Conservation (phyloP, 1,140 invertebrate genomes). For the Sminthurides bifidus region DNA sequence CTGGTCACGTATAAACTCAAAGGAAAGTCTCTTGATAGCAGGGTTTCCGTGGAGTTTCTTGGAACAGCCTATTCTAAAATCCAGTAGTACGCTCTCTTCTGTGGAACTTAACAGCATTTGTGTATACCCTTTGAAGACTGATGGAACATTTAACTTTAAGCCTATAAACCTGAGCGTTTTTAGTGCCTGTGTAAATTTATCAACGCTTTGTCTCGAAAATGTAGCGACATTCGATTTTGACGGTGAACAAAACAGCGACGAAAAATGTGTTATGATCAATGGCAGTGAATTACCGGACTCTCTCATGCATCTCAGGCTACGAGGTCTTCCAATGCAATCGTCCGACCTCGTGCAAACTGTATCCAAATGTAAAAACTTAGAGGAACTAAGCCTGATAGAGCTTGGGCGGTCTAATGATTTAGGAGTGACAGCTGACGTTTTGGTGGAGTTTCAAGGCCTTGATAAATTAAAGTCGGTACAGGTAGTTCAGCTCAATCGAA, state of each 20-base stretch:
- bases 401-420: no score
- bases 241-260: background rate
- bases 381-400: no score
- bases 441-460: no score
- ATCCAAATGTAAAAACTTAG: no score
- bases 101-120: conserved; percentile 21
- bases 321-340: no score
- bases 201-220: background rate
- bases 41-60: conserved; percentile 27
- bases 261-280: conserved; percentile 15
- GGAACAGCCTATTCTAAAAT: conserved; percentile 15
- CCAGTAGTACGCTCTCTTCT: conserved; percentile 4
- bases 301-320: no score
- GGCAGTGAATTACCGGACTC: conserved; percentile 15
- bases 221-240: background rate
- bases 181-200: background rate
- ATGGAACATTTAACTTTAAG: background rate
- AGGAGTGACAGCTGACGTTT: no score
- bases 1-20: conserved; percentile 17
- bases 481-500: no score
- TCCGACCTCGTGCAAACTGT: no score
- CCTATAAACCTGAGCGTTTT: conserved; percentile 16
- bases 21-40: conserved; percentile 1
- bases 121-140: background rate
- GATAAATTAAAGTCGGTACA: no score